Conservation (phyloP, 2,888 invertebrate species). For the Cantharis nigra region DNA sequence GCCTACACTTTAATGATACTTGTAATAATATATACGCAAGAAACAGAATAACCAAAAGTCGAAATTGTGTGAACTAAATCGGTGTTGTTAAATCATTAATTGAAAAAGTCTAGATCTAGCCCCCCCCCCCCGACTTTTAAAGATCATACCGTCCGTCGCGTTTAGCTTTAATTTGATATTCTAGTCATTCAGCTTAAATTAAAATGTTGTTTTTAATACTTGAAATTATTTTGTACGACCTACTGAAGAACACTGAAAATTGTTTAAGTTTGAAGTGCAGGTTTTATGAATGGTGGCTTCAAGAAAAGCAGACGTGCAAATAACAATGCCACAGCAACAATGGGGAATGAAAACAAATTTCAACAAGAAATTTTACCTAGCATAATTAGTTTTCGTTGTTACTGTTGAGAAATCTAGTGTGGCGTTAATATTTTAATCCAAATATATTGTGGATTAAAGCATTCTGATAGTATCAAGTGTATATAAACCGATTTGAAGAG, state of each 20-base stretch:
- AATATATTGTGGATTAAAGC: background rate
- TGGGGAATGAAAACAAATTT: background rate
- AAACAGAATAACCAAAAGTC: background rate
- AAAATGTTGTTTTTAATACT: background rate
- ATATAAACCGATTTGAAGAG: slow-evolving; percentile 1
- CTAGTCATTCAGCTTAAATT: background rate
- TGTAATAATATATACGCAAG: background rate
- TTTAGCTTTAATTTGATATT: background rate
- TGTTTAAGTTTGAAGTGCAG: background rate
- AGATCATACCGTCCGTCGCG: background rate
- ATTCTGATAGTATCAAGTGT: background rate
- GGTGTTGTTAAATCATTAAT: background rate
- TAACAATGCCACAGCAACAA: background rate
- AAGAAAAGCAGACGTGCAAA: background rate
- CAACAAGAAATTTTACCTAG: background rate
- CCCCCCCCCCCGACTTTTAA: background rate
- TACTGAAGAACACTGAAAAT: background rate
- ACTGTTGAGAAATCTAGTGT: background rate
- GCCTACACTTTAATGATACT: background rate
- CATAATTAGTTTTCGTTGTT: background rate
- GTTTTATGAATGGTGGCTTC: background rate
- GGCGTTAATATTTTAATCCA: background rate
- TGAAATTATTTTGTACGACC: background rate
- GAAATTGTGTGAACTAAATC: background rate
- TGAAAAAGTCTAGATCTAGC: background rate